phyloP scores from a whole-genome alignment of 2,888 invertebrate species.

The Limnephilus lunatus region DNA sequence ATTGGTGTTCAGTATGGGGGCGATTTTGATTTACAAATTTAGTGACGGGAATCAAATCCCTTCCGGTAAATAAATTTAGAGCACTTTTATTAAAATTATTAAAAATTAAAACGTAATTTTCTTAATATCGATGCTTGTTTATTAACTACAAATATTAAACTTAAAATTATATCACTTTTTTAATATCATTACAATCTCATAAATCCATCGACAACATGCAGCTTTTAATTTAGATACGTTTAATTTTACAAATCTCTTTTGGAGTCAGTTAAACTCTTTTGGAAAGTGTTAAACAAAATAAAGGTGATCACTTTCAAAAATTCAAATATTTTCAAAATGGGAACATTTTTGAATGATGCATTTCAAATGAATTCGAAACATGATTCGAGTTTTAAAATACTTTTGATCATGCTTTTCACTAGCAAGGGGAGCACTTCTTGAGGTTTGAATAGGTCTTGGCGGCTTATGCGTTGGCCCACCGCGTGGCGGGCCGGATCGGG shows the following conservation, averaged over 20 bases:
- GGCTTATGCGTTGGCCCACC: no score
- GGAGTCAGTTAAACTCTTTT: no score
- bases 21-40: no score
- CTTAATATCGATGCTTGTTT: neutral
- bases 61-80: no score
- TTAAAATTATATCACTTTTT: constrained; percentile 20
- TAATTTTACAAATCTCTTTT: neutral
- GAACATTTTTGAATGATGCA: neutral
- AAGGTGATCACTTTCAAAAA: no score
- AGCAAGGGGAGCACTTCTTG: no score
- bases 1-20: no score
- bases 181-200: neutral
- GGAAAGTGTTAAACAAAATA: neutral
- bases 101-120: neutral
- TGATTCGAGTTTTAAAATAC: no score
- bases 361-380: neutral
- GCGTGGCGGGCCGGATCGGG: no score
- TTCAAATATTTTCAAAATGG: neutral
- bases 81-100: neutral
- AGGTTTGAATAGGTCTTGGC: no score
- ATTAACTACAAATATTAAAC: neutral
- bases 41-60: no score
- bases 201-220: neutral
- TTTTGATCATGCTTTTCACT: neutral
- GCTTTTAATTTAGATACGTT: neutral